Evolutionary conservation across 2,113 vertebrate species (phyloP), one percentile per base, ranked within the genome.

Genomic region (Psettodes erumei): DNA sequence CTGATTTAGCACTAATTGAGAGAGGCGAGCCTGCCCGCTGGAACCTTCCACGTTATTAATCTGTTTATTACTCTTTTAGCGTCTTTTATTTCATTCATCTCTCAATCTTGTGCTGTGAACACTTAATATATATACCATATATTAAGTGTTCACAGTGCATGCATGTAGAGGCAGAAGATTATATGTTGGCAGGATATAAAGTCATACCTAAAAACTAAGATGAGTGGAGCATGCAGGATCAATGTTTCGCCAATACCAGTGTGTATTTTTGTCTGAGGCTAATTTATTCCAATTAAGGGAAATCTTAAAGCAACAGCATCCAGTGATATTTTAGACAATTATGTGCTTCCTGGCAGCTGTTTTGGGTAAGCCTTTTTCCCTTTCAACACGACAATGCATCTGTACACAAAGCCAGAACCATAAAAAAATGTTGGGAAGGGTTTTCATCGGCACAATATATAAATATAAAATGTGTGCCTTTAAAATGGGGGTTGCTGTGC

Each of bases 1-100:
- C 87, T 90, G 87, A 91, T 94, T 92, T 82, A 87, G 80, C 85
- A 78, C 89, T 93, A 92, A 93, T 92, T 87, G 88, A 91, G 91
- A 88, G 89, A 90, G 84, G 80, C 72, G 42, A 88, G 55, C 75
- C 74, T 63, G 64, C 59, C 60, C 73, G 55, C 66, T 63, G 74
- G 76, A 93, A 86, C 86, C 82, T 79, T 87, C 72, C 66, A 65
- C 61, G 50, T 84, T 81, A 92, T 89, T 88, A 89, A 89, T 92
- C 88, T 85, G 89, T 91, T 90, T 91, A 91, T 92, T 86, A 83
- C 77, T 72, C 72, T 75, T 83, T 90, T 66, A 88, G 76, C 89
- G 54, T 48, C 72, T 62, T 78, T 71, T 51, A 30, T 74, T 82
- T 63, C 25, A 68, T 69, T 66, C 56, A 68, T 81, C 62, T 63